Base-by-base conservation (phyloP, 1,140 invertebrate species). In the Diabrotica virgifera region DNA sequence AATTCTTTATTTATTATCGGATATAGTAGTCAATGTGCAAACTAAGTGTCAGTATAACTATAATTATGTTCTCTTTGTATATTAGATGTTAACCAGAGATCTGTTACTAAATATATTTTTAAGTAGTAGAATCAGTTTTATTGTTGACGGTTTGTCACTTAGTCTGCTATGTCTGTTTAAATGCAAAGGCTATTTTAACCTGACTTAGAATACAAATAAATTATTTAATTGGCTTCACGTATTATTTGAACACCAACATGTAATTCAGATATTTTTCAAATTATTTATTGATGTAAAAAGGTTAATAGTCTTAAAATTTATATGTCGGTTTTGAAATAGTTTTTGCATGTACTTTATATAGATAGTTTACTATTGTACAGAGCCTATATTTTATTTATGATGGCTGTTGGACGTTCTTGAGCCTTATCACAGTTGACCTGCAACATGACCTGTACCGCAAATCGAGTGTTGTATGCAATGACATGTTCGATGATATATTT, bases 401-500 rank as follows among this genome's bases (percentile, higher is more conserved):
- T 72, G 69, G 72, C 69, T 72, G 72, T 69, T 65, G 67, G 60
- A 65, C 55, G 63, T 52, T 36, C 58, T 57, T 64, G 59, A 59
- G 66, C 66, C 66, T 69, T 64, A 66, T 66, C 66, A 72, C 67
- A 72, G 63, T 71, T 73, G 68, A 76, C 70, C 73, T 76, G 70
- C 72, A 69, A 72, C 70, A 69, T 73, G 72, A 73, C 69, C 71
- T 72, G 67, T 70, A 67, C 72, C 72, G 65, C 68, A 67, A 75
- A 74, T 74, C 74, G 72, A 77, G 74, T 74, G 72, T 74, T 74
- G 73, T 75, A 76, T 70, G 73, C 72, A 76, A 73, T 74, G 74
- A 74, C 70, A 76, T 77, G 74, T 76, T 76, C 68, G 70, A 77
- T 74, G 70, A 77, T 77, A 77, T 77, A 77, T 77, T 77, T 77